Percentiles rank a stretch among this genome's conserved stretches.
phyloP scores from a whole-genome alignment of 2,797 vertebrate genomes.

The Helostoma temminkii region DNA sequence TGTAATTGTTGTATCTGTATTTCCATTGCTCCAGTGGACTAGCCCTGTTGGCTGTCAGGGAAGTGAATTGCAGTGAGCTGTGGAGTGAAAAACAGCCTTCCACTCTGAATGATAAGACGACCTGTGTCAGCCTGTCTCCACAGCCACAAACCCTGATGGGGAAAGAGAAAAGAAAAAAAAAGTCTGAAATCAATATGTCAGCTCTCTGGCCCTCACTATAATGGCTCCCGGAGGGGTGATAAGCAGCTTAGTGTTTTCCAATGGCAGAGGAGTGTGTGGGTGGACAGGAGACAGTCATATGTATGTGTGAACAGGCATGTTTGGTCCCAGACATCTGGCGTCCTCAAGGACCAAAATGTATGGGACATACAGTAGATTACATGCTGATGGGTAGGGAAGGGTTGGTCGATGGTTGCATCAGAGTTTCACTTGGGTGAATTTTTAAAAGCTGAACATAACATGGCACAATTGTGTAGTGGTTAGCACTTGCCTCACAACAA shows the following conservation, averaged over 20 bases:
- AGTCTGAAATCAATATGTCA: slow-evolving; percentile 52
- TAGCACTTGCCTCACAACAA: too few relatives aligned
- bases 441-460: background rate
- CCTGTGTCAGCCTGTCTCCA: slow-evolving; percentile 26
- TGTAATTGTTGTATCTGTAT: background rate
- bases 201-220: slow-evolving; percentile 42
- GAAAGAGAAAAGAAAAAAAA: slow-evolving; percentile 7
- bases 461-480: too few relatives aligned
- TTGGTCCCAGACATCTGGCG: slow-evolving; percentile 15
- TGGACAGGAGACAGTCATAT: background rate
- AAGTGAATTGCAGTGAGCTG: slow-evolving; percentile 20
- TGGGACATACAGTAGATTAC: background rate
- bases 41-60: background rate
- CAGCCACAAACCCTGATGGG: slow-evolving; percentile 13
- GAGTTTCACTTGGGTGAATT: background rate
- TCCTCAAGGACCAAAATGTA: slow-evolving; percentile 7
- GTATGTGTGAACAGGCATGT: slow-evolving; percentile 5
- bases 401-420: background rate
- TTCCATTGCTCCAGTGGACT: background rate
- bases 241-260: slow-evolving; percentile 37
- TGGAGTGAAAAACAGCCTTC: slow-evolving; percentile 20
- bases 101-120: slow-evolving; percentile 17
- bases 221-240: slow-evolving; percentile 47
- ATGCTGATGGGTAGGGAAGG: background rate
- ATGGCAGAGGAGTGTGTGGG: slow-evolving; percentile 20